Conservation (phyloP, 2,797 vertebrate species). For the Darevskia mixta region DNA sequence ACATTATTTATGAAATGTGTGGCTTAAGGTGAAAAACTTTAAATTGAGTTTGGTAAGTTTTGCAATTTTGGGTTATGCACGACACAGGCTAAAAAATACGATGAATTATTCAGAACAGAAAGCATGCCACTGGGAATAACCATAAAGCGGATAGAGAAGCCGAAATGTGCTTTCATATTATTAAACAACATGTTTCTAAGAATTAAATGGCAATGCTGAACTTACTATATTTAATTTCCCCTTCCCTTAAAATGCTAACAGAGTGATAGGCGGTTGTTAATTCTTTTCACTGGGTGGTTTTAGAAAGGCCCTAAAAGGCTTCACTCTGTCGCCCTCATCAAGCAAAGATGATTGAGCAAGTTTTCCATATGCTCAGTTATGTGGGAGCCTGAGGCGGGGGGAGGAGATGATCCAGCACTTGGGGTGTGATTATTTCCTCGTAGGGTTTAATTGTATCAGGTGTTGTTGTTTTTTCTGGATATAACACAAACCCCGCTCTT, state of each 20-base stretch:
- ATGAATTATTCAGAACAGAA: slow-evolving; percentile 73
- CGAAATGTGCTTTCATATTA: slow-evolving; percentile 61
- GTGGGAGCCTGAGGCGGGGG: not conserved
- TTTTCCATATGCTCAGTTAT: not conserved
- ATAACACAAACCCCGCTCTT: not conserved
- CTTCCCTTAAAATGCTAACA: slow-evolving; percentile 38
- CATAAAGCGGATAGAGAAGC: slow-evolving; percentile 62
- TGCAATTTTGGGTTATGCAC: slow-evolving; percentile 68
- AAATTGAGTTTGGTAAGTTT: slow-evolving; percentile 73
- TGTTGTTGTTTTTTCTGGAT: not conserved
- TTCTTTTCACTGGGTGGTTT: slow-evolving; percentile 9
- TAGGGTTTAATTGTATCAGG: not conserved
- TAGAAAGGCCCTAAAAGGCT: not conserved
- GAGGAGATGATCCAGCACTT: not conserved
- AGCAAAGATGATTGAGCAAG: slow-evolving; percentile 8
- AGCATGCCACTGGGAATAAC: slow-evolving; percentile 55
- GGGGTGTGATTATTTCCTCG: not conserved
- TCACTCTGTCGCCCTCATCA: slow-evolving; percentile 18
- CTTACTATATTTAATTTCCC: slow-evolving; percentile 33
- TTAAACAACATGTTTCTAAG: slow-evolving; percentile 45
- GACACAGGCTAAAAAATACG: slow-evolving; percentile 46
- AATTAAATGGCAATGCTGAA: slow-evolving; percentile 48
- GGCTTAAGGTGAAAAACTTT: slow-evolving; percentile 74
- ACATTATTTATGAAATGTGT: slow-evolving; percentile 77
- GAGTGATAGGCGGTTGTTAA: slow-evolving; percentile 26